Evolutionary conservation across 2,797 vertebrate genomes (phyloP).

Genomic region (Sebastes kiyomatsui): DNA sequence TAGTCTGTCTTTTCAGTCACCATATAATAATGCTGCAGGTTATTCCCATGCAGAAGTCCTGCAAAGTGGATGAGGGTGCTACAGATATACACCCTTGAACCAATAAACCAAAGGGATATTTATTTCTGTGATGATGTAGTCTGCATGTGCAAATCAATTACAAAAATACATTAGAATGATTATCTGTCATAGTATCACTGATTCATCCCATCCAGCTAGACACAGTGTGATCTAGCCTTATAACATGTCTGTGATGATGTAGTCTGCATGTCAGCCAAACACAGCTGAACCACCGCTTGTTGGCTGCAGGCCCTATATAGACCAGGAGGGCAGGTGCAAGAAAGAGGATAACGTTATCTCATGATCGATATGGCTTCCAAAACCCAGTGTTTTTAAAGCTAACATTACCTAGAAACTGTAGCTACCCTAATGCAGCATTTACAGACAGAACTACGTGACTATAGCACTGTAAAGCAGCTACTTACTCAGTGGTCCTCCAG

Average conservation of each 20-base stretch:
- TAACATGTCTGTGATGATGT: background rate
- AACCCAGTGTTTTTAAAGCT: slow-evolving; percentile 10
- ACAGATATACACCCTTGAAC: no score
- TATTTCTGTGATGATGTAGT: no score
- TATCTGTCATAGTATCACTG: no score
- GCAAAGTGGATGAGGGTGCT: no score
- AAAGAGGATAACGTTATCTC: slow-evolving; percentile 9
- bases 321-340: slow-evolving; percentile 54
- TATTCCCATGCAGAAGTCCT: no score
- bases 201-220: no score
- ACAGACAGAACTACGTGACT: background rate
- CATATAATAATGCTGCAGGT: no score
- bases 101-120: no score
- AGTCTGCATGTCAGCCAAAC: slow-evolving; percentile 10
- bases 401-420: slow-evolving; percentile 22
- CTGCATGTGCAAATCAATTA: no score
- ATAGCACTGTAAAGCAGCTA: slow-evolving; percentile 24
- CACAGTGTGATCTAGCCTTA: background rate
- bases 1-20: no score
- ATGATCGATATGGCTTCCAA: slow-evolving; percentile 27
- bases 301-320: slow-evolving; percentile 43
- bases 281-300: slow-evolving; percentile 40
- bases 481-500: slow-evolving; percentile 86
- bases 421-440: slow-evolving; percentile 4
- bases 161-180: no score